Percentiles rank a stretch among this genome's conserved stretches.
Evolutionary conservation across 2,113 vertebrate genomes (phyloP).

Genomic region (Myrmecophaga tridactyla): DNA sequence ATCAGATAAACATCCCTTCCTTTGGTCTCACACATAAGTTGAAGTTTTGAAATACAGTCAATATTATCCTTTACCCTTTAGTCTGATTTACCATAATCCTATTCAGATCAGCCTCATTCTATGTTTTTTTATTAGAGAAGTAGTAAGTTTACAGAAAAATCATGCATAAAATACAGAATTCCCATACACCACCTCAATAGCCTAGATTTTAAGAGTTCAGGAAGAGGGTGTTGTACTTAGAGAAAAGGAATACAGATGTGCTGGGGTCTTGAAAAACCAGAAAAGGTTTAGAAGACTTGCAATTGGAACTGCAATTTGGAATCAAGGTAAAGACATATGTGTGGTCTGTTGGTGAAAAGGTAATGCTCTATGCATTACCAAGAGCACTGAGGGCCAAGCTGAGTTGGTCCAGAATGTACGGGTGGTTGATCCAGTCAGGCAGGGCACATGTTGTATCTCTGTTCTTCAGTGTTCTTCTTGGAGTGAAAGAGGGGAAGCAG

Average conservation of each 20-base stretch:
- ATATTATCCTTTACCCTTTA: too few relatives aligned
- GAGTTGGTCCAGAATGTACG: not conserved
- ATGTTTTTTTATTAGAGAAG: not conserved
- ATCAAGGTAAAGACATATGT: not conserved
- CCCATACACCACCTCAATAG: not conserved
- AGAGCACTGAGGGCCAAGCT: not conserved
- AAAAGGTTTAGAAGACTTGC: not conserved
- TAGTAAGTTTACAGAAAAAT: too few relatives aligned
- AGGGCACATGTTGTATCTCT: not conserved
- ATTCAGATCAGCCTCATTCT: too few relatives aligned
- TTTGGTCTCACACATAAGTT: too few relatives aligned
- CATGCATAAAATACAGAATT: too few relatives aligned
- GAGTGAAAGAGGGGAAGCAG: not conserved
- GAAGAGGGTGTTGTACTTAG: not conserved
- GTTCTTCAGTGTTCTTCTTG: not conserved
- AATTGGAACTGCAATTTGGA: not conserved
- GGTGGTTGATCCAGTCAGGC: not conserved
- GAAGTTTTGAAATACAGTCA: too few relatives aligned
- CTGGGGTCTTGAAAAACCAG: not conserved
- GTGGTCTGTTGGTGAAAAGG: not conserved
- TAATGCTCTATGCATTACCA: not conserved
- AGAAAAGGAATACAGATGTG: not conserved
- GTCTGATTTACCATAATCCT: too few relatives aligned
- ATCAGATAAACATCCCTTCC: too few relatives aligned
- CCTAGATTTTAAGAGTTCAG: not conserved